phyloP scores from a whole-genome alignment of 2,797 vertebrate species.

The Platyrinchus mystaceus region DNA sequence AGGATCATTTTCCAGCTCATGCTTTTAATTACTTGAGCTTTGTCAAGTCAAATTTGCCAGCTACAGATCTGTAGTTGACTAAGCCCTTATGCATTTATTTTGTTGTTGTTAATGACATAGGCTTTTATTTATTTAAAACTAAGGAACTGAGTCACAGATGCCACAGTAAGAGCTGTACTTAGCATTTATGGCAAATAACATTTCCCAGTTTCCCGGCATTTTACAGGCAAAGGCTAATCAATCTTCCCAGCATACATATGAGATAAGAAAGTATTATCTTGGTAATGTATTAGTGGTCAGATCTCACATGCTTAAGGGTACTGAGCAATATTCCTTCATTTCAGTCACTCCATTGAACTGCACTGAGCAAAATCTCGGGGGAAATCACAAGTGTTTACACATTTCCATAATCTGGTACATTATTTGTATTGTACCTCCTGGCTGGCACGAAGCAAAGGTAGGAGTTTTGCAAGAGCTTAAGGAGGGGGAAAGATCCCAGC shows the following conservation, averaged over 20 bases:
- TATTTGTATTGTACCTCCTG: not conserved
- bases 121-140: slow-evolving; percentile 45
- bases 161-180: not conserved
- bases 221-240: slow-evolving; percentile 25
- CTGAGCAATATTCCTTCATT: not conserved
- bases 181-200: not conserved
- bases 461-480: not conserved
- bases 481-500: not conserved
- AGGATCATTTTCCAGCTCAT: not conserved
- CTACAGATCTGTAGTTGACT: not conserved
- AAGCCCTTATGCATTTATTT: not conserved
- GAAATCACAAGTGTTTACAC: not conserved
- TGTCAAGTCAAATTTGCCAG: slow-evolving; percentile 10
- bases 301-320: not conserved
- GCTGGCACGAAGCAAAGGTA: not conserved
- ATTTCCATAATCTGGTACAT: not conserved
- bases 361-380: not conserved
- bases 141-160: slow-evolving; percentile 49
- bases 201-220: slow-evolving; percentile 9
- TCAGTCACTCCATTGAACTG: not conserved
- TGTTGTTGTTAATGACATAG: not conserved
- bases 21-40: not conserved
- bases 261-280: slow-evolving; percentile 36
- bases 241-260: not conserved
- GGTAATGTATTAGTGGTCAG: slow-evolving; percentile 10